A percentile compares a stretch with the other conserved stretches of the same genome.
These are phyloP conservation scores for Dicranocentrus wangi DNA, from an alignment of 2,888 invertebrate genomes.

Conservation along the genomic window DNA sequence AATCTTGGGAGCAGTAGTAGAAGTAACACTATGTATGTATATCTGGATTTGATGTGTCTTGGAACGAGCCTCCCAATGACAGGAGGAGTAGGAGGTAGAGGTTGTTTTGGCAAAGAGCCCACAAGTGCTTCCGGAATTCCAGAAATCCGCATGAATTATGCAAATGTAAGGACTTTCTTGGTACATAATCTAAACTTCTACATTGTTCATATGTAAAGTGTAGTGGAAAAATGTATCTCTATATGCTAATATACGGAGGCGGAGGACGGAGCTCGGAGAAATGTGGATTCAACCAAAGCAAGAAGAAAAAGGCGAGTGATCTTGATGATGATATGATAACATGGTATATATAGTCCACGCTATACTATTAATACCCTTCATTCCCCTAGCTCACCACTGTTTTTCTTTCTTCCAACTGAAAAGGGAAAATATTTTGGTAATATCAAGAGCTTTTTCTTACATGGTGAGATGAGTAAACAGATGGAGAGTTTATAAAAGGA, in stretches of 20 bases:
- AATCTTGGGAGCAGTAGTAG: too few species aligned
- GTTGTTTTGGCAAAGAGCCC: conserved; percentile 63
- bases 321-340: conserved; percentile 26
- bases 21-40: not conserved
- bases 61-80: not conserved
- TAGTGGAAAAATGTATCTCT: too few species aligned
- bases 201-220: too few species aligned
- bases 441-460: conserved; percentile 20
- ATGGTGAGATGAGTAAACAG: conserved; percentile 41
- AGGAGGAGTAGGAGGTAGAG: too few species aligned
- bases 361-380: conserved; percentile 15
- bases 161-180: conserved; percentile 51
- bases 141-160: conserved; percentile 70
- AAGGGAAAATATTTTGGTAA: conserved; percentile 34
- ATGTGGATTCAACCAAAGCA: not conserved
- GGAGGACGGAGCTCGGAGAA: too few species aligned
- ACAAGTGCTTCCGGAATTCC: conserved; percentile 67
- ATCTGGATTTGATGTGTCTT: not conserved
- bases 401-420: conserved; percentile 19
- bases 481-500: conserved; percentile 45
- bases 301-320: not conserved
- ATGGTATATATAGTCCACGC: not conserved
- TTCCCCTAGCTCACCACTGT: conserved; percentile 14
- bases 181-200: conserved; percentile 18
- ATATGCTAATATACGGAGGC: too few species aligned